Base-by-base conservation (phyloP, 1,140 invertebrate genomes). In the Bombus breviceps region DNA sequence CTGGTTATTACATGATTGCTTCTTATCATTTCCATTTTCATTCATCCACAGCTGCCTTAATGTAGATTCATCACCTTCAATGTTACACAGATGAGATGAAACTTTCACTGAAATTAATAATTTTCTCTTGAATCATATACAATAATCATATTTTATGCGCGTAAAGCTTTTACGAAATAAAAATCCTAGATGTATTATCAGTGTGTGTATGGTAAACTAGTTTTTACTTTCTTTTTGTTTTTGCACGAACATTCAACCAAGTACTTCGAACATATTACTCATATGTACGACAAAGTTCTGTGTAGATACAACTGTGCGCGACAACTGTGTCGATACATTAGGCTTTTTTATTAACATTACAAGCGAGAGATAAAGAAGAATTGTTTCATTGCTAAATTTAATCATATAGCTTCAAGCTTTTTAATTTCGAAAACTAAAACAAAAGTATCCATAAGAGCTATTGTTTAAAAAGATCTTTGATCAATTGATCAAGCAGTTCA, bases 1-100 rank as follows among this genome's bases (percentile, higher is more conserved):
- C 91, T 92, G 87, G 90, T 91, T 91, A 80, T 88, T 93, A 92
- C 86, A 90, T 89, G 92, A 81, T 92, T 90, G 88, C 80, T 90
- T 92, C 59, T 88, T 69, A 73, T 92, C 75, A 72, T 74, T 83
- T 69, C 47, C 73, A 89, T 84, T 87, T 90, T 88, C 81, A 72
- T 81, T 88, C 53, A 57, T 76, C 84, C 81, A 12, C 8, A 78
- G 28, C 12, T 37, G 59, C 57, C 18, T 28, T 85, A 88, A 85
- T 43, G 66, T 86, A n/a, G 79, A 3, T 1, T 81, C 77, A 88
- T 75, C 68, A 22, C 32, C 13, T 53, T 53, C 64, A 57, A 34
- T 81, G 25, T 86, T 76, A 59, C 3, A 34, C 6, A 53, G 34
- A 71, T 66, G n/a, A 4, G 37, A n/a, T 53, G 6, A 34, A 37